These are phyloP conservation scores for Tamias sibiricus DNA, from an alignment of 2,113 vertebrate species.

Conservation along the genomic window DNA sequence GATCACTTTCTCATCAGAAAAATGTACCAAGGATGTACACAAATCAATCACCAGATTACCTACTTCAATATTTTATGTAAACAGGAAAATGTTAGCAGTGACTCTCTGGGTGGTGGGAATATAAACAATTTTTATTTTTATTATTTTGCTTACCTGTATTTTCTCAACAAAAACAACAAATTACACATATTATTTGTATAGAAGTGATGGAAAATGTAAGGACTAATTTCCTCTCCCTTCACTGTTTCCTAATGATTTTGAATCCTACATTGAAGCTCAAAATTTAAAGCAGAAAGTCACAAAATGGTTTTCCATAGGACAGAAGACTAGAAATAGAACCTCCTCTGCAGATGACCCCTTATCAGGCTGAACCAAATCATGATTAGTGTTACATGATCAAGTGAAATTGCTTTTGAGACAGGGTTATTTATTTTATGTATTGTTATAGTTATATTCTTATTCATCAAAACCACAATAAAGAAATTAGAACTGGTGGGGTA, in stretches of 20 bases:
- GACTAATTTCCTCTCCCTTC: neutral
- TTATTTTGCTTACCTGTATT: constrained; percentile 44
- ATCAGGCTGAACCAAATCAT: constrained; percentile 19
- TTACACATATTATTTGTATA: constrained; percentile 7
- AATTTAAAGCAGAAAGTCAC: constrained; percentile 43
- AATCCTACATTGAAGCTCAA: constrained; percentile 53
- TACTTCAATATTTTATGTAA: constrained; percentile 37
- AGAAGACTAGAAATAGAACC: constrained; percentile 21
- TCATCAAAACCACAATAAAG: neutral
- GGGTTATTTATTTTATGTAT: constrained; percentile 3
- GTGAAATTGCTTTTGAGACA: constrained; percentile 23
- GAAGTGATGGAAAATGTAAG: neutral
- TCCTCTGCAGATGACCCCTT: neutral
- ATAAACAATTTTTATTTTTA: constrained; percentile 13
- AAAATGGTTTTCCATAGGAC: constrained; percentile 11
- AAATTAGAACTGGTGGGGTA: neutral
- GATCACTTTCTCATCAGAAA: neutral
- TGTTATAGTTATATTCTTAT: constrained; percentile 19
- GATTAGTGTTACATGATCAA: neutral
- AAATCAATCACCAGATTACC: neutral
- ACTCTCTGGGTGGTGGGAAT: constrained; percentile 12
- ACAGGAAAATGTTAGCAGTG: neutral
- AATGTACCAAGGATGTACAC: neutral
- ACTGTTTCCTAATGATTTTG: constrained; percentile 34
- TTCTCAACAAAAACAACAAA: neutral